Conservation (phyloP, 2,888 invertebrate genomes). For the Drosophila subsilvestris region DNA sequence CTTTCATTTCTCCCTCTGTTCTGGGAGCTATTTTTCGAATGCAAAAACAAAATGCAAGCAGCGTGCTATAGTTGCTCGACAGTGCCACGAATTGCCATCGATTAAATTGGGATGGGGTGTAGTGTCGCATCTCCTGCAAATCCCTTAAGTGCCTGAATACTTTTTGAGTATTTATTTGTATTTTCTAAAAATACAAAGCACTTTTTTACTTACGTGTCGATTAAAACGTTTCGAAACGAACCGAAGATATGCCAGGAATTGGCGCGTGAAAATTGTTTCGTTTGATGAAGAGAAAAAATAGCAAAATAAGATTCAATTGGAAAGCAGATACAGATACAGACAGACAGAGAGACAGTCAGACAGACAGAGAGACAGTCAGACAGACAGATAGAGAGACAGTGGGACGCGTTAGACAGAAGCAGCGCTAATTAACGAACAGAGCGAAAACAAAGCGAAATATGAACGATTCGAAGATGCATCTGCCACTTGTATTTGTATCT, state of each 20-base stretch:
- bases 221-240: slow-evolving; percentile 38
- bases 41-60: not conserved
- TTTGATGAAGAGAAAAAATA: slow-evolving; percentile 51
- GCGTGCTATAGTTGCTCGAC: too few species aligned
- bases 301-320: slow-evolving; percentile 64
- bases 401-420: slow-evolving; percentile 1
- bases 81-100: not conserved
- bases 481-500: slow-evolving; percentile 2
- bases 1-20: not conserved
- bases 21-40: not conserved
- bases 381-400: slow-evolving; percentile 16
- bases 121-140: not conserved
- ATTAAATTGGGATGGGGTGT: not conserved
- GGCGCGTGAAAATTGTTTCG: slow-evolving; percentile 73
- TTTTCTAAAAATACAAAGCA: slow-evolving; percentile 62
- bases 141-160: not conserved
- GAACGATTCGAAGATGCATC: slow-evolving; percentile 62
- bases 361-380: too few species aligned
- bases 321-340: slow-evolving; percentile 55
- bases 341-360: too few species aligned
- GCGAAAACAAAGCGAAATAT: slow-evolving; percentile 46
- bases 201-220: slow-evolving; percentile 68
- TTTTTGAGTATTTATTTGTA: slow-evolving; percentile 14
- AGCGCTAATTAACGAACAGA: slow-evolving; percentile 68
- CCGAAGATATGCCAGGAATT: slow-evolving; percentile 73